phyloP scores from a whole-genome alignment of 2,797 vertebrate species.

The Neopelma chrysocephalum region DNA sequence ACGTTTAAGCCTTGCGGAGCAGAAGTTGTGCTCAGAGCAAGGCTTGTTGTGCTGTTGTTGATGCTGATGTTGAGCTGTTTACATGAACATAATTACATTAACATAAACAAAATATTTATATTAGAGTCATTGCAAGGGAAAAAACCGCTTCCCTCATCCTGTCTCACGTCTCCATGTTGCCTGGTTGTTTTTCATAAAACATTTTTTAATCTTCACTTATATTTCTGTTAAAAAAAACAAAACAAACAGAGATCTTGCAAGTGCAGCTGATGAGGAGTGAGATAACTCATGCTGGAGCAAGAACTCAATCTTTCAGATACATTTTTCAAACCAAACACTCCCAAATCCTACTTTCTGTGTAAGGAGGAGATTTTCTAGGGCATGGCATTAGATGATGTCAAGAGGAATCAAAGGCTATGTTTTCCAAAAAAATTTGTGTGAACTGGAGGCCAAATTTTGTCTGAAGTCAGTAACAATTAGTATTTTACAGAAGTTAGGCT shows the following conservation, averaged over 20 bases:
- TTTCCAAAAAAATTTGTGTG: not conserved
- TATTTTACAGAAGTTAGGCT: not conserved
- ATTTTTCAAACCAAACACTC: not conserved
- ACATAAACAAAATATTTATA: constrained; percentile 47
- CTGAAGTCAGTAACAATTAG: not conserved
- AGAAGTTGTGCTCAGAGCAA: rapidly evolving
- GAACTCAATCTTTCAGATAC: not conserved
- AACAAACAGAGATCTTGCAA: not conserved
- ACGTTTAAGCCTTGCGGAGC: not conserved
- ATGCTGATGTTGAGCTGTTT: not conserved
- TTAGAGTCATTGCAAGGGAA: not conserved
- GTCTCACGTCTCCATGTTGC: rapidly evolving
- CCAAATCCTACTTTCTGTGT: not conserved
- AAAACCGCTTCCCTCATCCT: not conserved
- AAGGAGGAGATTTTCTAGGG: not conserved
- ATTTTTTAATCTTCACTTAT: not conserved
- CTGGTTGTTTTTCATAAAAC: not conserved
- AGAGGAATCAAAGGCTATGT: not conserved
- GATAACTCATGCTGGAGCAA: not conserved
- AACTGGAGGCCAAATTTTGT: not conserved
- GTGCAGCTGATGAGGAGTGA: not conserved
- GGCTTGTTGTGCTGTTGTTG: not conserved
- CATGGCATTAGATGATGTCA: not conserved
- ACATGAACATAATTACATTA: constrained; percentile 35
- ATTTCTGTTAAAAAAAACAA: not conserved